Evolutionary conservation across 2,797 vertebrate genomes (phyloP).

Genomic region (Molothrus ater): DNA sequence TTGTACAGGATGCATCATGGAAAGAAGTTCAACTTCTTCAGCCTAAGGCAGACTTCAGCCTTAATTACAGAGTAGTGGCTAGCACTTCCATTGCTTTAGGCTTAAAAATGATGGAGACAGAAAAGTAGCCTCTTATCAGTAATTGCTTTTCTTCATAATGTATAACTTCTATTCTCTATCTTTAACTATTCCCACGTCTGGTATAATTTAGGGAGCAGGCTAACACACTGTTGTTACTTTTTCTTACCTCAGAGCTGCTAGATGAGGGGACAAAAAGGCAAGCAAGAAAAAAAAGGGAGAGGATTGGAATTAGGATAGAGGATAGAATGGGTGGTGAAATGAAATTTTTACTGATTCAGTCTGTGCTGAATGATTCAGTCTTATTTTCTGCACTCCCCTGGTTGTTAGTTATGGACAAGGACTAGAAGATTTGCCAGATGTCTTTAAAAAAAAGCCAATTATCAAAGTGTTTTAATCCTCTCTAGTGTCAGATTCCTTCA

Average conservation of each 20-base stretch:
- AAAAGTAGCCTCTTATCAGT: neutral
- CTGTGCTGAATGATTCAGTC: neutral
- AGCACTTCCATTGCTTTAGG: conserved; percentile 21
- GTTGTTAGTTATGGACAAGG: neutral
- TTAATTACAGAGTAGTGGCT: conserved; percentile 1
- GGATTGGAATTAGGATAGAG: neutral
- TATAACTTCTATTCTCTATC: neutral
- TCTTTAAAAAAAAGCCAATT: neutral
- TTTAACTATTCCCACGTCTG: neutral
- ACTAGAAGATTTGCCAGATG: neutral
- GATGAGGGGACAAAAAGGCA: neutral
- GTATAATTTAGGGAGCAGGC: neutral
- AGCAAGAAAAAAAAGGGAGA: neutral
- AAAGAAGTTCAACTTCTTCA: neutral
- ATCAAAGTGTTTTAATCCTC: neutral
- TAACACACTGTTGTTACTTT: neutral
- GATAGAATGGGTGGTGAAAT: neutral
- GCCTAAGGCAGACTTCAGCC: conserved; percentile 1
- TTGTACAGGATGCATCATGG: neutral
- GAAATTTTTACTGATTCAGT: neutral
- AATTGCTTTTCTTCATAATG: conserved; percentile 35
- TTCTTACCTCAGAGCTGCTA: neutral
- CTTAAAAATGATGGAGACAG: conserved; percentile 12
- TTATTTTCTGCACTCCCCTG: neutral
- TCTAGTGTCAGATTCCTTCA: neutral